A percentile compares a stretch with the other conserved stretches of the same genome.
These are phyloP conservation scores for Rhagium mordax DNA, from an alignment of 2,888 invertebrate species.

Conservation along the genomic window DNA sequence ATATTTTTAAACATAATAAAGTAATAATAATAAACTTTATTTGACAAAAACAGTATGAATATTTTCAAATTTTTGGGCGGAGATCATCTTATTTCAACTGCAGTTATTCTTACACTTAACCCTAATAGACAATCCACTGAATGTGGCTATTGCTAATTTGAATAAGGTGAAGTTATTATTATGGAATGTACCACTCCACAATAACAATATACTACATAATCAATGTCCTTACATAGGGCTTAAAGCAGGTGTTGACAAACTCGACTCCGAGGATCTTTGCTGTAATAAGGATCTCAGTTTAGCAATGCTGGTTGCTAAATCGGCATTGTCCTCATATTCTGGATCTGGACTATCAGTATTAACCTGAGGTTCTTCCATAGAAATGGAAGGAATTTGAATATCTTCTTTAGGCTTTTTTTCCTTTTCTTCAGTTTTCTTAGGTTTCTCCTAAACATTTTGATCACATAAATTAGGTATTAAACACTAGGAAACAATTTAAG, in stretches of 20 bases:
- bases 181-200: not conserved
- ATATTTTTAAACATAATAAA: too few relatives aligned
- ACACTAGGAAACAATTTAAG: too few relatives aligned
- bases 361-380: constrained; percentile 53
- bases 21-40: too few relatives aligned
- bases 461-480: too few relatives aligned
- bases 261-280: constrained; percentile 71
- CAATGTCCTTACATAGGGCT: constrained; percentile 65
- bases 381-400: constrained; percentile 57
- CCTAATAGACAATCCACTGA: too few relatives aligned
- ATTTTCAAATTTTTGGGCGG: too few relatives aligned
- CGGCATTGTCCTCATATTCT: constrained; percentile 82
- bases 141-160: too few relatives aligned
- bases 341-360: constrained; percentile 71
- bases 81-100: too few relatives aligned
- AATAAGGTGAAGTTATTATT: too few relatives aligned
- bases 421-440: constrained; percentile 38
- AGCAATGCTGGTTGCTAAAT: constrained; percentile 82
- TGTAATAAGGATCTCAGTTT: constrained; percentile 78
- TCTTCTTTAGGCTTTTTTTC: constrained; percentile 42
- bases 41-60: too few relatives aligned
- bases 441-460: constrained; percentile 49
- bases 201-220: not conserved
- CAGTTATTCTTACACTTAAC: too few relatives aligned
- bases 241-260: constrained; percentile 66